Percentiles rank a stretch among this genome's conserved stretches.
phyloP scores from a whole-genome alignment of 2,888 invertebrate genomes.

The Homarus gammarus region DNA sequence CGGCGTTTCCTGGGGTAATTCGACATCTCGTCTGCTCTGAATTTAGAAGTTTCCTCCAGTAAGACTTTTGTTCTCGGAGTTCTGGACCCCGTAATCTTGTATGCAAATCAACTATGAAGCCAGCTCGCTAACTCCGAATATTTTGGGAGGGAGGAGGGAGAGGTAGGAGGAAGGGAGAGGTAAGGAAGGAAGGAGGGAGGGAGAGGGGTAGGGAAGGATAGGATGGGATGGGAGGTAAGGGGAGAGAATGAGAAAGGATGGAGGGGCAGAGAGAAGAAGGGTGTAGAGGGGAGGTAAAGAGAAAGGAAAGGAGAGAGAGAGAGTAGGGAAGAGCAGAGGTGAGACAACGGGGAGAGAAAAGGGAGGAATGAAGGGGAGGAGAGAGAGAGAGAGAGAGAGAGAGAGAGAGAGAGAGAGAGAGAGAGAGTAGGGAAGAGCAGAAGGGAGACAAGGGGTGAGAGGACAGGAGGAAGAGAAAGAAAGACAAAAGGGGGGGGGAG shows the following conservation, averaged over 20 bases:
- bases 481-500: no score
- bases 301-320: no score
- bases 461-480: no score
- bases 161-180: background rate
- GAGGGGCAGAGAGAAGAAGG: background rate
- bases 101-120: constrained; percentile 70
- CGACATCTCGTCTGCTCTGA: constrained; percentile 58
- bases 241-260: no score
- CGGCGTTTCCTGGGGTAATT: constrained; percentile 56
- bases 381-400: no score
- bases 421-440: no score
- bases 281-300: no score
- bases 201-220: background rate
- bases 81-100: constrained; percentile 65
- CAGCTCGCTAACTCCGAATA: background rate
- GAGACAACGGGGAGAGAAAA: no score
- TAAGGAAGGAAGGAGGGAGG: background rate
- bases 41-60: constrained; percentile 65
- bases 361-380: no score
- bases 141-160: background rate
- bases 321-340: no score
- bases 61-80: constrained; percentile 66
- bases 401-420: no score
- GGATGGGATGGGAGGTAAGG: background rate
- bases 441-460: no score